Base-by-base conservation (phyloP, 2,888 invertebrate genomes). In the Drosophila antonietae region DNA sequence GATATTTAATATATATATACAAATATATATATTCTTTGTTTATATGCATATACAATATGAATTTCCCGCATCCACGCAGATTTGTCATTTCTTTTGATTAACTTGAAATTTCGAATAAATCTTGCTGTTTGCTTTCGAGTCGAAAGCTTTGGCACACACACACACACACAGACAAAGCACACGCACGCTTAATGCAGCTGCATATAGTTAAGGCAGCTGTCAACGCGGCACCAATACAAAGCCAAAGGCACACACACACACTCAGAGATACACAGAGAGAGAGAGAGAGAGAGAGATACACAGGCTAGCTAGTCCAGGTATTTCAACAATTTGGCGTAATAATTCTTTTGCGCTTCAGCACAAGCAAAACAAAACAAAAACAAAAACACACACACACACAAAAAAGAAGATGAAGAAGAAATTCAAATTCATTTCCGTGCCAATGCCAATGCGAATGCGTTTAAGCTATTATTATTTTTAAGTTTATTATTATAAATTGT, bases 381-480 rank as follows among this genome's bases (percentile, higher is more conserved):
- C 31, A 31, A 31, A 7, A 31, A 31, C 12, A 14, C 23, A 37
- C 14, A 31, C 12, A 14, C 23, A 37, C 14, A 37, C 6, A 61
- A 57, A 47, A 44, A 8, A 57, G 49, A 56, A 56, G 33, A 57
- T 52, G 53, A 49, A 15, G 12, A 18, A 18, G 10, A 63, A 63
- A 60, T 63, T 35, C n/a, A 78, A 72, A 66, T 63, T 35, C 46
- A 67, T 74, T 77, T 77, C 66, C 78, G 78, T 74, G 57, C 53
- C 49, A 72, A 58, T 73, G 59, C 10, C 60, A 72, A 66, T 57
- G 63, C 44, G 53, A 56, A 46, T n/a, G 39, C 39, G 55, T 47
- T 53, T 15, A 18, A 14, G 44, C n/a, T 59, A 59, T 41, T 49
- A 59, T 59, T 59, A 59, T 49, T 41, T 20, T 49, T 41, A 47